These are phyloP conservation scores for Schizotus pectinicornis DNA, from an alignment of 2,888 invertebrate genomes.

Conservation along the genomic window DNA sequence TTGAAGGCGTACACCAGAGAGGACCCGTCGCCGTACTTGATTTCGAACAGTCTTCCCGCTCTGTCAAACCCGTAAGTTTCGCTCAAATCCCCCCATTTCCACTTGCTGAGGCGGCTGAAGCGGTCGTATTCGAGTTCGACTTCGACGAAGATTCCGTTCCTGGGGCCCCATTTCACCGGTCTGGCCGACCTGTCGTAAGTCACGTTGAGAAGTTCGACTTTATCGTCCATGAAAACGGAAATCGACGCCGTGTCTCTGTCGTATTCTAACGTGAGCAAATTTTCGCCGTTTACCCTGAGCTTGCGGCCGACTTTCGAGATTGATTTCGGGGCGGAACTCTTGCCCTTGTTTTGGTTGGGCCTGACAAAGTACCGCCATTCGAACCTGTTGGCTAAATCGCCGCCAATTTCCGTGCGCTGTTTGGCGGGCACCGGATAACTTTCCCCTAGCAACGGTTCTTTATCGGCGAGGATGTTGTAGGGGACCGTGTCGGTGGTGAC, in stretches of 20 bases:
- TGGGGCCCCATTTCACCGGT: constrained; percentile 84
- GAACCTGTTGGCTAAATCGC: constrained; percentile 89
- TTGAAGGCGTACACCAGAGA: constrained; percentile 91
- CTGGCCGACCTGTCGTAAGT: constrained; percentile 86
- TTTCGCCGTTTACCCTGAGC: constrained; percentile 88
- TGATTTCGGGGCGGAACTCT: constrained; percentile 64
- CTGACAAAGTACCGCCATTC: constrained; percentile 95
- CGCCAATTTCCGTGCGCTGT: constrained; percentile 87
- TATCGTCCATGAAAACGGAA: constrained; percentile 86
- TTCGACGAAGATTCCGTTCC: constrained; percentile 84
- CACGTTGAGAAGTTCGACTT: constrained; percentile 83
- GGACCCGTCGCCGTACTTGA: constrained; percentile 89
- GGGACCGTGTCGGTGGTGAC: constrained; percentile 91
- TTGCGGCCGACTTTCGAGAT: constrained; percentile 86
- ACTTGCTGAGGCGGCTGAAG: constrained; percentile 85
- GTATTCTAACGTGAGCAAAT: constrained; percentile 88
- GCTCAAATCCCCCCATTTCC: constrained; percentile 92
- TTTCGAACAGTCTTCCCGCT: constrained; percentile 87
- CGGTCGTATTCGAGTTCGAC: constrained; percentile 92
- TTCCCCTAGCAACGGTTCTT: constrained; percentile 81
- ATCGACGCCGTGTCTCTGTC: constrained; percentile 86
- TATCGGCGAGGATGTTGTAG: constrained; percentile 87
- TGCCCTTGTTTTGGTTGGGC: constrained; percentile 71
- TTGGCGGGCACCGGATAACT: constrained; percentile 92
- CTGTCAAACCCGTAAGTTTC: constrained; percentile 91